phyloP scores from a whole-genome alignment of 2,113 vertebrate species.

The Piaya cayana region DNA sequence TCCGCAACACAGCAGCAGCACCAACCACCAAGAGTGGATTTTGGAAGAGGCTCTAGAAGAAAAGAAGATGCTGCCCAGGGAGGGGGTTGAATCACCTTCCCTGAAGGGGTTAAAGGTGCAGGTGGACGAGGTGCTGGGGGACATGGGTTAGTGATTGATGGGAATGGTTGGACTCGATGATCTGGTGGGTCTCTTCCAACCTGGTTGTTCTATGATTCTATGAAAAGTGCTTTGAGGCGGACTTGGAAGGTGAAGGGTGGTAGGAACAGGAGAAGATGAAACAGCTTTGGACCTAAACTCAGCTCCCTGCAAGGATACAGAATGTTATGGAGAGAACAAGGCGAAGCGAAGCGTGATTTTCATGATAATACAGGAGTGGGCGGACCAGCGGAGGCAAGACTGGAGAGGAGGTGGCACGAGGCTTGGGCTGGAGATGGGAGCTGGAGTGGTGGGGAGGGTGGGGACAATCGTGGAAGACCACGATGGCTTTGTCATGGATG shows the following conservation, averaged over 20 bases:
- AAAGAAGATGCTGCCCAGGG: too few relatives aligned
- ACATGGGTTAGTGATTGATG: too few relatives aligned
- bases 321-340: neutral
- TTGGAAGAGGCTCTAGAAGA: neutral
- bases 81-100: too few relatives aligned
- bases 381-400: neutral
- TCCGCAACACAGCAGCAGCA: neutral
- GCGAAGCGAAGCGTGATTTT: neutral
- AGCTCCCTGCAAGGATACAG: neutral
- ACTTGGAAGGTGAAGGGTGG: neutral
- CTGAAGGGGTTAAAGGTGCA: too few relatives aligned
- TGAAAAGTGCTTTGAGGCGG: neutral
- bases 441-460: neutral
- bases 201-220: too few relatives aligned
- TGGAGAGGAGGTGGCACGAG: neutral
- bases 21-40: neutral
- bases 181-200: too few relatives aligned
- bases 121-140: too few relatives aligned
- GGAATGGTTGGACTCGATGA: too few relatives aligned
- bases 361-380: neutral
- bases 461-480: neutral
- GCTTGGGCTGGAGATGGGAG: neutral
- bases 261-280: neutral
- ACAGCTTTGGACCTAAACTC: constrained; percentile 27
- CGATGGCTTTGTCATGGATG: rapidly evolving